These are phyloP conservation scores for Ageneiosus marmoratus DNA, from an alignment of 2,113 vertebrate genomes.

Conservation along the genomic window DNA sequence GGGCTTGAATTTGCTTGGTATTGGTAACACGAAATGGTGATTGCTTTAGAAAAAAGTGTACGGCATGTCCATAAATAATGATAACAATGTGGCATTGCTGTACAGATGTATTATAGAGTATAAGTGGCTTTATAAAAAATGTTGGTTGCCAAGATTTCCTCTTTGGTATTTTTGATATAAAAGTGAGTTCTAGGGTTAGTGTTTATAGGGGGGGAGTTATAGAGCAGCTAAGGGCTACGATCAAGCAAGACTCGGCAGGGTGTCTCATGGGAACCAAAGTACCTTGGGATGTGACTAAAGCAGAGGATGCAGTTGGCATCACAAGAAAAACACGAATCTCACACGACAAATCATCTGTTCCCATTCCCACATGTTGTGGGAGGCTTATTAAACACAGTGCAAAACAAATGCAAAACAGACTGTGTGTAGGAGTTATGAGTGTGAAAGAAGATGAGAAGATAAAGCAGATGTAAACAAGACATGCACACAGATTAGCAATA, in stretches of 20 bases:
- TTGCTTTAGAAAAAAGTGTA: not conserved
- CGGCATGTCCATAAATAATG: not conserved
- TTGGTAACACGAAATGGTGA: not conserved
- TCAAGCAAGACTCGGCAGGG: slow-evolving; percentile 4
- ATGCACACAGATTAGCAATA: not conserved
- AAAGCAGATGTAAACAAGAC: not conserved
- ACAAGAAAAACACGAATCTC: slow-evolving; percentile 28
- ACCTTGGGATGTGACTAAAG: slow-evolving; percentile 8
- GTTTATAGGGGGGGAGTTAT: slow-evolving; percentile 1
- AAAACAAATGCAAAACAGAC: slow-evolving; percentile 18
- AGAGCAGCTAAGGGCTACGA: not conserved
- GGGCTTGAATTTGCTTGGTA: too few relatives aligned
- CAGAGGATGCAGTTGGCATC: slow-evolving; percentile 25
- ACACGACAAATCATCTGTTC: slow-evolving; percentile 44
- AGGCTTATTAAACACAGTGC: slow-evolving; percentile 28
- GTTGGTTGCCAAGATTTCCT: not conserved
- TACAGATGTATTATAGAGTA: not conserved
- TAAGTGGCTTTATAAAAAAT: not conserved
- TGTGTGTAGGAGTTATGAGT: slow-evolving; percentile 14
- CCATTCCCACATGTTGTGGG: slow-evolving; percentile 32
- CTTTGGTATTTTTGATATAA: not conserved
- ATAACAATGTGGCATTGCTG: not conserved
- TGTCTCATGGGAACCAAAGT: slow-evolving; percentile 19
- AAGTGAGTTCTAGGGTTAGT: not conserved
- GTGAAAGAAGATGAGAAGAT: not conserved